phyloP scores from a whole-genome alignment of 2,113 vertebrate genomes.

The Ornithorhynchus anatinus region DNA sequence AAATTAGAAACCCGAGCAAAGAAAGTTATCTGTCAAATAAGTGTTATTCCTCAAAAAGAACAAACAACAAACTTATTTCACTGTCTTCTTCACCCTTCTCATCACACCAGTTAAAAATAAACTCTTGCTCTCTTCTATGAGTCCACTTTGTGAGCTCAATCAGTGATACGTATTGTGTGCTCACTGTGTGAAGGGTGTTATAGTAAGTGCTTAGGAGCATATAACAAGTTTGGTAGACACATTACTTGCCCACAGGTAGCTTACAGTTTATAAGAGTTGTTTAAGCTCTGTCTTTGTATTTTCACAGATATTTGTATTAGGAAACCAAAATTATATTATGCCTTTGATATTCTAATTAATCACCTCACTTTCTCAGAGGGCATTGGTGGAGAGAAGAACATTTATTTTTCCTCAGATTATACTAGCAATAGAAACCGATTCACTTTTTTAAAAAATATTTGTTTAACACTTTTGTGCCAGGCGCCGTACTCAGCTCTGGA shows the following conservation, averaged over 20 bases:
- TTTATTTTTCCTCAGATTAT: no score
- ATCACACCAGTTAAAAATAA: constrained; percentile 14
- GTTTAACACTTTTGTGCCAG: no score
- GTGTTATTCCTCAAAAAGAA: not conserved
- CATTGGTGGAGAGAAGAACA: no score
- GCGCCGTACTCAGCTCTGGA: no score
- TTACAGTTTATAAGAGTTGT: no score
- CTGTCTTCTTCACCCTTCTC: constrained; percentile 1
- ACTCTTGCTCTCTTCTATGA: not conserved
- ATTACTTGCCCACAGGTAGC: no score
- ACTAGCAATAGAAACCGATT: no score
- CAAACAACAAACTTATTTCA: constrained; percentile 12
- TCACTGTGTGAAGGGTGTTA: no score
- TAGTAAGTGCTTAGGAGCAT: no score
- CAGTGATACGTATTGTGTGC: no score
- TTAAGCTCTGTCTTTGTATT: constrained; percentile 20
- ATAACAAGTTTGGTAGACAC: no score
- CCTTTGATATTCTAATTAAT: not conserved
- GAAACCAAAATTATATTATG: constrained; percentile 8
- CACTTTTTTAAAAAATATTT: no score
- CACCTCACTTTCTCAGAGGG: not conserved
- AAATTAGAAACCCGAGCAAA: constrained; percentile 35
- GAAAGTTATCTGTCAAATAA: constrained; percentile 25
- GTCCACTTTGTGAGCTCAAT: not conserved
- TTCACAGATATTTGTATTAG: constrained; percentile 49